phyloP scores from a whole-genome alignment of 1,140 invertebrate genomes.

The Drosophila subpulchrella region DNA sequence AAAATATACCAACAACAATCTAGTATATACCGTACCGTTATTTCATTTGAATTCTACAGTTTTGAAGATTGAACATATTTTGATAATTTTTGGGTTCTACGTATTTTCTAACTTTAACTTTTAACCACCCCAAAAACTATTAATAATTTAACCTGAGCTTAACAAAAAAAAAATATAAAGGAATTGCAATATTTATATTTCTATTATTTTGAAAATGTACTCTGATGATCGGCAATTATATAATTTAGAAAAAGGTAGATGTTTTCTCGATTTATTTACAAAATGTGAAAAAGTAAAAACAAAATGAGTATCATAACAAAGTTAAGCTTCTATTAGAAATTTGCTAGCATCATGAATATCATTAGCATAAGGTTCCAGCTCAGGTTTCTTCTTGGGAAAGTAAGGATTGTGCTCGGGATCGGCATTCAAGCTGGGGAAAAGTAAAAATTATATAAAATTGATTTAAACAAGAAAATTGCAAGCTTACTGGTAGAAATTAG shows the following conservation, averaged over 20 bases:
- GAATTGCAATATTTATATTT: too few relatives aligned
- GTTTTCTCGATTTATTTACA: slow-evolving; percentile 19
- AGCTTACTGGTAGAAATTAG: slow-evolving; percentile 78
- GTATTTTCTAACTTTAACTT: too few relatives aligned
- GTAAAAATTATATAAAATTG: slow-evolving; percentile 26
- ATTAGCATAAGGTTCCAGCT: slow-evolving; percentile 44
- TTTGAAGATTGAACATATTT: too few relatives aligned
- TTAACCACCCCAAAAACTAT: too few relatives aligned
- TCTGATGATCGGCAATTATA: too few relatives aligned
- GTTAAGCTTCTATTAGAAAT: slow-evolving; percentile 84
- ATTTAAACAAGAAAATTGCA: slow-evolving; percentile 3
- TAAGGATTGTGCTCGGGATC: slow-evolving; percentile 93
- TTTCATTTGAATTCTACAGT: not conserved
- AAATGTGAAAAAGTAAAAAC: slow-evolving; percentile 73
- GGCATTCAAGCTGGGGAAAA: slow-evolving; percentile 88
- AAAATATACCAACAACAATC: not conserved
- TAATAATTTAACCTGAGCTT: too few relatives aligned
- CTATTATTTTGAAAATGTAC: too few relatives aligned
- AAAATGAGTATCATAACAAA: slow-evolving; percentile 4
- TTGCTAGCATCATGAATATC: slow-evolving; percentile 54
- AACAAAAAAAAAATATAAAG: too few relatives aligned
- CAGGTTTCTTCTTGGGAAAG: slow-evolving; percentile 88
- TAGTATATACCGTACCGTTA: not conserved
- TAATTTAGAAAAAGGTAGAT: too few relatives aligned
- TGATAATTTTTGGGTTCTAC: too few relatives aligned